Evolutionary conservation across 53 echinoderm and acorn worm species (phyloP).

Genomic region (Paracentrotus lividus): DNA sequence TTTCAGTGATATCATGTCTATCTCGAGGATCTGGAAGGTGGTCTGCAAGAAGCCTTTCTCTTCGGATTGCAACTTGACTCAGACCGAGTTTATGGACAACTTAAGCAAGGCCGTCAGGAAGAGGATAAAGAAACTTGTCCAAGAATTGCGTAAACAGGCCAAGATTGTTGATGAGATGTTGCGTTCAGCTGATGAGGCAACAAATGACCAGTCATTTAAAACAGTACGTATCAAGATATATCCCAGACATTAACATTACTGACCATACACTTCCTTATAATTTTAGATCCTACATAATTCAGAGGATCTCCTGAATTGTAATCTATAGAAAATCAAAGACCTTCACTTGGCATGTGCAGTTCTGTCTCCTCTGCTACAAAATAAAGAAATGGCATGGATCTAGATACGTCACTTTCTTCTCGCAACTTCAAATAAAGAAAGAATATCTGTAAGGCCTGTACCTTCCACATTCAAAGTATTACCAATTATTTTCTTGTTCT

Average conservation of each 20-base stretch:
- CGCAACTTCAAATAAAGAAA: not conserved
- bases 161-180: not conserved
- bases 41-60: slow-evolving; percentile 38
- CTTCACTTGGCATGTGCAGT: not conserved
- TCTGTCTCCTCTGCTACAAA: not conserved
- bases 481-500: not conserved
- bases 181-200: slow-evolving; percentile 5
- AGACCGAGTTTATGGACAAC: not conserved
- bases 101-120: slow-evolving; percentile 36
- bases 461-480: not conserved
- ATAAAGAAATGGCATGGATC: not conserved
- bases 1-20: slow-evolving; percentile 3
- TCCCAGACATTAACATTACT: not conserved
- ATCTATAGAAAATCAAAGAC: not conserved
- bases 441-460: not conserved
- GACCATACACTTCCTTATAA: not conserved
- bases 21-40: slow-evolving; percentile 1
- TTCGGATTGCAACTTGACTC: not conserved
- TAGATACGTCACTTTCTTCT: not conserved
- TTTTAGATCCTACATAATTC: not conserved
- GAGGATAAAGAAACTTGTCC: not conserved
- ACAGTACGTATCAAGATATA: not conserved
- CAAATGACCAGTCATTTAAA: not conserved
- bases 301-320: not conserved
- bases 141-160: not conserved